Evolutionary conservation across 2,113 vertebrate species (phyloP), one percentile per base, ranked within the genome.

Genomic region (Brevimyrus niger): DNA sequence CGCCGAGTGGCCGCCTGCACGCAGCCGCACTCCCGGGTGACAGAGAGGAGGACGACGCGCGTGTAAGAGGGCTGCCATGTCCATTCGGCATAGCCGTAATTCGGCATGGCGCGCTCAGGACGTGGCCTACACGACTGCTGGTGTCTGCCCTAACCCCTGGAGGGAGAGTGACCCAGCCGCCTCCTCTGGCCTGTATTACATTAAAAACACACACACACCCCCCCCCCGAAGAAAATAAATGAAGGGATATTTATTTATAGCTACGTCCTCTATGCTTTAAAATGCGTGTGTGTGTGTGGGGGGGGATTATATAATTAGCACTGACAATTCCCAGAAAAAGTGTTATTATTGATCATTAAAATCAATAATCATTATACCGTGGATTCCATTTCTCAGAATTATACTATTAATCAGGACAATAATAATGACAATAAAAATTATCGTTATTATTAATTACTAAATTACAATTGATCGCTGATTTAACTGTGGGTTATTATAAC

Each of bases 41-140:
- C 92, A 91, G 89, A 50, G 73, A 82, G 76, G 84, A 80, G 76
- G 83, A 89, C 90, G 90, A 91, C 90, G 90, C 88, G 90, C 89
- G 86, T 90, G 89, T 92, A 91, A 90, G 92, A 89, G 61, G 61
- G 87, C 88, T 90, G 91, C 92, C 92, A 92, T 90, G 89, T 90
- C 91, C 87, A 61, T 48, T 90, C 61, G 11, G 35, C 83, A n/a
- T n/a, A 65, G 85, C 85, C 27, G 83, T 89, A 89, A 91, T 87
- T 55, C 53, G 47, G 88, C 76, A 58, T 61, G 80, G 87, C 91
- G 82, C 85, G 76, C 58, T 61, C 73, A 44, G 50, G 58, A 89
- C 88, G 58, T 65, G 87, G 87, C 61, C 90, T 53, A 89, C 90
- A 90, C 85, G 90, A 86, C 87, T 48, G 53, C 65, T 38, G 90